These are phyloP conservation scores for Aix galericulata DNA, from an alignment of 2,113 vertebrate genomes.

Conservation along the genomic window DNA sequence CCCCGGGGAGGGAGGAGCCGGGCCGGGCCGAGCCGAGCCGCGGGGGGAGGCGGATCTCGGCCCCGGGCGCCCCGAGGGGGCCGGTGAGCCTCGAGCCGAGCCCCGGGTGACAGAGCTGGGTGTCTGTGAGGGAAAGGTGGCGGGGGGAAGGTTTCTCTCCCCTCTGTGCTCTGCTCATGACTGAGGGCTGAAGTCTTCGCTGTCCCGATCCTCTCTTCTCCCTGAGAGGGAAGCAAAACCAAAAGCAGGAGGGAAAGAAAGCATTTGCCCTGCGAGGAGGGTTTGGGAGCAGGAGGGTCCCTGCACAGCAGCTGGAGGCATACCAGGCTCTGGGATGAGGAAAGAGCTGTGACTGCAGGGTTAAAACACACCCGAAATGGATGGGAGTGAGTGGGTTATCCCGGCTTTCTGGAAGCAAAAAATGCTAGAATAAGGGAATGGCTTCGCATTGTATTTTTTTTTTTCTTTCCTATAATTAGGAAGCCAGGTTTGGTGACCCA, in stretches of 20 bases:
- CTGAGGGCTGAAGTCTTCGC: neutral
- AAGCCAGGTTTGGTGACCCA: constrained; percentile 31
- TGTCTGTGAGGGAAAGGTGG: neutral
- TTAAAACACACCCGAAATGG: neutral
- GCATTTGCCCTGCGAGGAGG: neutral
- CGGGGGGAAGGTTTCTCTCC: neutral
- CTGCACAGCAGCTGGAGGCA: neutral
- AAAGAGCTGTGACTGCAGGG: neutral
- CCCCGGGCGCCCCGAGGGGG: neutral
- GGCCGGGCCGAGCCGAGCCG: neutral
- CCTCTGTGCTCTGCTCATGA: neutral
- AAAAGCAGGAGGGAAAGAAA: neutral
- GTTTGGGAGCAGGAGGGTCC: neutral
- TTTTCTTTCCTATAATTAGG: constrained; percentile 28
- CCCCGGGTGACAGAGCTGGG: neutral
- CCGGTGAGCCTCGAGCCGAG: no score
- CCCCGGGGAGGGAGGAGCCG: neutral
- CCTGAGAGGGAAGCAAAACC: neutral
- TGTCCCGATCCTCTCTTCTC: neutral
- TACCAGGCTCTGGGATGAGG: neutral
- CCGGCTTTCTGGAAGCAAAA: neutral
- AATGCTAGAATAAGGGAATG: neutral
- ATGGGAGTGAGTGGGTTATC: neutral
- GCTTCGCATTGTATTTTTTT: neutral
- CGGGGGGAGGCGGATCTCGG: neutral